Conservation (phyloP, 1,140 invertebrate species). For the Samia ricini region DNA sequence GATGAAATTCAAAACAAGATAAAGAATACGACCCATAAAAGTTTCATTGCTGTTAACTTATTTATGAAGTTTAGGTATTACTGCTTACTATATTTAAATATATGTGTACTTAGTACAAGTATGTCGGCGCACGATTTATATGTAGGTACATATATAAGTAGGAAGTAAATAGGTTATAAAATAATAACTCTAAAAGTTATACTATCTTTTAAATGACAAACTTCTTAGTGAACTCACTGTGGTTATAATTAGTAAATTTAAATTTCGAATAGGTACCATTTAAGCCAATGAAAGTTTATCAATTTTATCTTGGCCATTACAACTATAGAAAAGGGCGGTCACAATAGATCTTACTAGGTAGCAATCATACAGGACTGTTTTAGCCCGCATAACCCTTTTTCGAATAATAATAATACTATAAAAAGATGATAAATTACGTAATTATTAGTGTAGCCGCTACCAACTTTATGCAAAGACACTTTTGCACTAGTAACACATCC, state of each 20-base stretch:
- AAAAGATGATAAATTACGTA: too few relatives aligned
- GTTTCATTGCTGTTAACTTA: constrained; percentile 72
- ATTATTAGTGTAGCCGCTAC: too few relatives aligned
- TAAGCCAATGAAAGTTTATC: too few relatives aligned
- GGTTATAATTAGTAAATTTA: background rate
- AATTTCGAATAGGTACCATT: too few relatives aligned
- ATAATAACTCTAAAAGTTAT: background rate
- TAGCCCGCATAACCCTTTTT: too few relatives aligned
- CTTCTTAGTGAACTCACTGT: background rate
- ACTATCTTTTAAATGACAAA: background rate
- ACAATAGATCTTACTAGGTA: too few relatives aligned
- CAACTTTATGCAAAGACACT: too few relatives aligned
- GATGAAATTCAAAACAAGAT: constrained; percentile 71
- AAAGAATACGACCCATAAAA: constrained; percentile 70
- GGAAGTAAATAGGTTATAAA: background rate
- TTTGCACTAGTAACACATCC: too few relatives aligned
- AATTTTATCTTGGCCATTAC: too few relatives aligned
- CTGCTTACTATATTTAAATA: constrained; percentile 65
- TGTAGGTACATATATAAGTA: background rate
- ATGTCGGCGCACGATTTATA: background rate
- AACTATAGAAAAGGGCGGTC: too few relatives aligned
- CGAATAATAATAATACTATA: too few relatives aligned
- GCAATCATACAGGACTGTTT: too few relatives aligned
- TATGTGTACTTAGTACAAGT: constrained; percentile 39
- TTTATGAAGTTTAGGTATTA: constrained; percentile 71